Evolutionary conservation across 2,113 vertebrate genomes (phyloP), one percentile per base, ranked within the genome.

Genomic region (Dicerorhinus sumatrensis): DNA sequence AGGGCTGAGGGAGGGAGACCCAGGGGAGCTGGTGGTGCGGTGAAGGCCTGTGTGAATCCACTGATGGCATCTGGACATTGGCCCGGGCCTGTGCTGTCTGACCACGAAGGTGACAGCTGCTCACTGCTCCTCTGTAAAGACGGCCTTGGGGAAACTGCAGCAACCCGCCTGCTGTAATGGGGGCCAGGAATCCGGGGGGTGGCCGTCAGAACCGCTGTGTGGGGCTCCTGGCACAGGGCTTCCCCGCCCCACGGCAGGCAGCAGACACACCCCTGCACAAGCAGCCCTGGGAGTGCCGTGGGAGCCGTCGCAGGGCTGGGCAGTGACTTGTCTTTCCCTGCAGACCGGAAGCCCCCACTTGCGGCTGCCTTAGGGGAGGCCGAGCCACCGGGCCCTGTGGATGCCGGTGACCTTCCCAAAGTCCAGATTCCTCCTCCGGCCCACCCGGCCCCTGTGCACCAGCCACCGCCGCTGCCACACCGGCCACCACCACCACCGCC

Each of bases 391-490:
- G 96, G 98, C 54, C 97, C 99, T 0, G 98, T 98, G 94, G 99
- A 99, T 75, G 92, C 99, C 33, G 91, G 98, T 21, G 99, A 99
- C 70, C 96, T 99, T 90, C 97, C 99, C 96, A 99, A 99, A 97
- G 99, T 99, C 67, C 98, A 99, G 96, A 99, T 99, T 39, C 99
- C 99, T 63, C 99, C 99, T 20, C 99, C 99, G 8, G 99, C 99
- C 6, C 99, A 99, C 54, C 99, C 99, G 0, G 99, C 99, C 13
- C 99, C 99, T 0, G 99, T 99, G 3, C 99, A 99, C 96, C 99
- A 99, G 96, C 99, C 99, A 4, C 99, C 99, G 0, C 99, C 99
- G 2, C 98, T 99, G 56, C 99, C 99, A 0, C 99, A 99, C 69
- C 99, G 99, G 27, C 99, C 99, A 0, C 99, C 99, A 0, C 99